Evolutionary conservation across 2,113 vertebrate species (phyloP).

Genomic region (Cygnus atratus): DNA sequence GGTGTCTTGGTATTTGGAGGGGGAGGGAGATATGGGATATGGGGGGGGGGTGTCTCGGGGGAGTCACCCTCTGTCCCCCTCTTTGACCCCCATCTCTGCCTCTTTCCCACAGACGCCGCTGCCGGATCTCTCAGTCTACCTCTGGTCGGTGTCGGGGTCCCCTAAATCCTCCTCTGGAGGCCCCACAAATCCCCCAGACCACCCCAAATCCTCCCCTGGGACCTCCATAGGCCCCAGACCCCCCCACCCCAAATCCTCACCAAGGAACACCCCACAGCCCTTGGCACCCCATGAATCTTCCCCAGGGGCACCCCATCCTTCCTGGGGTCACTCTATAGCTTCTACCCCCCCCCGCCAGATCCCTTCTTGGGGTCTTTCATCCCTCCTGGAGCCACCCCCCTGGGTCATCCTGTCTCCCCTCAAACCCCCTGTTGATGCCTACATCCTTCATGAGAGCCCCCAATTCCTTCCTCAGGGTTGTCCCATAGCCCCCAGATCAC

Average conservation of each 20-base stretch:
- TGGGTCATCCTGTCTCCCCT: not conserved
- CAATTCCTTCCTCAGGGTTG: not conserved
- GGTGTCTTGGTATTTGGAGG: not conserved
- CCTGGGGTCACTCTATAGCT: not conserved
- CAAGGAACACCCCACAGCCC: no score
- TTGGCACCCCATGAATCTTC: not conserved
- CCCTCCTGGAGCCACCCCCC: not conserved
- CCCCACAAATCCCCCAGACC: not conserved
- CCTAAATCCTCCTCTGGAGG: not conserved
- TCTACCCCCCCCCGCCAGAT: not conserved
- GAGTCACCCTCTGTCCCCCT: not conserved
- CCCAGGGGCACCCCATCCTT: not conserved
- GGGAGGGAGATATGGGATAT: not conserved
- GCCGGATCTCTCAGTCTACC: slow-evolving; percentile 69
- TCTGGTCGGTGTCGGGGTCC: slow-evolving; percentile 68
- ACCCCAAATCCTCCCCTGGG: not conserved
- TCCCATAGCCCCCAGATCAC: not conserved
- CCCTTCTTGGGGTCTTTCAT: not conserved
- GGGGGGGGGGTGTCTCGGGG: not conserved
- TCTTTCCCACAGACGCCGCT: slow-evolving; percentile 61
- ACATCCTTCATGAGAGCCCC: not conserved
- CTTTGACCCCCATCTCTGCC: not conserved
- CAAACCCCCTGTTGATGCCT: not conserved
- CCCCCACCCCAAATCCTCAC: not conserved
- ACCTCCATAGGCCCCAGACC: not conserved